Evolutionary conservation across 2,113 vertebrate genomes (phyloP).

Genomic region (Rhinolophus sinicus): DNA sequence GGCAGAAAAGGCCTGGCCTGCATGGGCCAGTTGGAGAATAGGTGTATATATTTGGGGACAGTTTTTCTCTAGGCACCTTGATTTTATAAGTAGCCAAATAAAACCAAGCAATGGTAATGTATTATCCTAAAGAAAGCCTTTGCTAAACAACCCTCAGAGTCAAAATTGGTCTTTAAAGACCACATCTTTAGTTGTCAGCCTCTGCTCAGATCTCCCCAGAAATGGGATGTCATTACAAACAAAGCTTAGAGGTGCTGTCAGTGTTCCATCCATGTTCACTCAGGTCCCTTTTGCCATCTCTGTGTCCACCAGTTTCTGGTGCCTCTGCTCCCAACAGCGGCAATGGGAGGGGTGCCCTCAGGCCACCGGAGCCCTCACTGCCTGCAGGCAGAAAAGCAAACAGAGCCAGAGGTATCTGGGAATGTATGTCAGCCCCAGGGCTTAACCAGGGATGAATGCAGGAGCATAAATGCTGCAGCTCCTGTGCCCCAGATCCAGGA

Average conservation of each 20-base stretch:
- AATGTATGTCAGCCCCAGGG: too few species aligned
- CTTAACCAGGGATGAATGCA: not conserved
- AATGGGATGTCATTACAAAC: not conserved
- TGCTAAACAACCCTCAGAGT: not conserved
- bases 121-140: not conserved
- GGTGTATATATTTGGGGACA: rapidly evolving
- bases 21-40: rapidly evolving
- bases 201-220: not conserved
- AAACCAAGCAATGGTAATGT: not conserved
- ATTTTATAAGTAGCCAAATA: not conserved
- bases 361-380: not conserved
- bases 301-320: not conserved
- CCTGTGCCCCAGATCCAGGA: not conserved
- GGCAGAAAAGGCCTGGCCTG: rapidly evolving
- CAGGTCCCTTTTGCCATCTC: not conserved
- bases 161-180: not conserved
- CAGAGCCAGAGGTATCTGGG: not conserved
- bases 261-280: not conserved
- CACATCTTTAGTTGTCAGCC: not conserved
- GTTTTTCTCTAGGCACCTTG: not conserved
- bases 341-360: too few species aligned
- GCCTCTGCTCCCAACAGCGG: not conserved
- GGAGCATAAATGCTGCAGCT: not conserved
- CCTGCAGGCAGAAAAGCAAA: rapidly evolving
- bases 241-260: not conserved